Evolutionary conservation across 2,888 invertebrate genomes (phyloP).

Genomic region (Zaprionus lineosus): DNA sequence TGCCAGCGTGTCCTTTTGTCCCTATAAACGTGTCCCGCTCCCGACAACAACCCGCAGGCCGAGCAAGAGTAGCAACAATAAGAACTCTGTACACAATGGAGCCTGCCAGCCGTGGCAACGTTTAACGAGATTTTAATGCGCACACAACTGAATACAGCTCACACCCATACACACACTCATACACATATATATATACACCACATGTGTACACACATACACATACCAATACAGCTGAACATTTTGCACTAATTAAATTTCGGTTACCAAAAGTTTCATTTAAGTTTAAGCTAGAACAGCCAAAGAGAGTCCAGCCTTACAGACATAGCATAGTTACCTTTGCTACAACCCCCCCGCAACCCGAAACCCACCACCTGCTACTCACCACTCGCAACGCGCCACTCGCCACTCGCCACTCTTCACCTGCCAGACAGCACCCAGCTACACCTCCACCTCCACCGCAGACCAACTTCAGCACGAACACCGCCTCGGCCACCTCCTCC

Average conservation of each 20-base stretch:
- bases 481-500: too few species aligned
- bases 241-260: constrained; percentile 73
- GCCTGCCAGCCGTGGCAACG: constrained; percentile 59
- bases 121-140: constrained; percentile 74
- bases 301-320: constrained; percentile 15
- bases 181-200: constrained; percentile 4
- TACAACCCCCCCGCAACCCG: too few species aligned
- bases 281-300: constrained; percentile 21
- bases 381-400: too few species aligned
- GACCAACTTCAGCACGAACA: too few species aligned
- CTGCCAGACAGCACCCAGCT: too few species aligned
- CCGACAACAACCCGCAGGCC: constrained; percentile 9
- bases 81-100: constrained; percentile 44
- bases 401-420: too few species aligned
- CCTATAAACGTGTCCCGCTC: constrained; percentile 7
- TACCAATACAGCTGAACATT: constrained; percentile 19
- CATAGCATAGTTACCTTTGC: neutral
- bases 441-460: too few species aligned
- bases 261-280: constrained; percentile 54
- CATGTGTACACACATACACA: constrained; percentile 10
- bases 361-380: too few species aligned
- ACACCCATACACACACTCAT: constrained; percentile 17
- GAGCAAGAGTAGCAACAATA: constrained; percentile 24
- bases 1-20: constrained; percentile 31
- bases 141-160: constrained; percentile 26